A percentile compares a stretch with the other conserved stretches of the same genome.
Evolutionary conservation across 2,888 invertebrate species (phyloP).

Genomic region (Arrhopalites spinosus): DNA sequence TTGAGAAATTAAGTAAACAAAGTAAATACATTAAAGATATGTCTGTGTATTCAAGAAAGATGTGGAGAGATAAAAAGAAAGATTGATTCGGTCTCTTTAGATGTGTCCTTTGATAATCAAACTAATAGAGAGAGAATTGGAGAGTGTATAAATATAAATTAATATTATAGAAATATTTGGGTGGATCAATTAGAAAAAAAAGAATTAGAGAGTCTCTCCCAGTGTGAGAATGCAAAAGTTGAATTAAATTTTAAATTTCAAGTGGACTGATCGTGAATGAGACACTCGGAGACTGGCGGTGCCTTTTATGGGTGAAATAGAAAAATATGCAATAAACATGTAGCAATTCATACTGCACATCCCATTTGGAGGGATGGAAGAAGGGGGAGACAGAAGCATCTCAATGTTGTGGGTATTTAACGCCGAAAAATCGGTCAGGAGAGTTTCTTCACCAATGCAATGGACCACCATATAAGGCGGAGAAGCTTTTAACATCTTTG

Average conservation of each 20-base stretch:
- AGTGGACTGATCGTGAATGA: no score
- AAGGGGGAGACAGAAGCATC: background rate
- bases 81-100: constrained; percentile 4
- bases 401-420: background rate
- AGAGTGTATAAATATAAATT: no score
- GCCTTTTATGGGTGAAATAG: background rate
- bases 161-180: no score
- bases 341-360: background rate
- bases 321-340: background rate
- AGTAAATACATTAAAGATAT: constrained; percentile 3
- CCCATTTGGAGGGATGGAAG: background rate
- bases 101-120: background rate
- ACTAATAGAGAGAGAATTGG: no score
- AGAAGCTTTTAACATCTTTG: constrained; percentile 54
- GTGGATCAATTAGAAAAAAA: no score
- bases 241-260: no score
- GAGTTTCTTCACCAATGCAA: background rate
- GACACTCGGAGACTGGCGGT: background rate
- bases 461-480: constrained; percentile 36
- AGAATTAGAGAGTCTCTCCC: no score
- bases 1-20: background rate
- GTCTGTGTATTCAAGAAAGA: background rate
- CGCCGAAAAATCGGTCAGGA: constrained; percentile 21
- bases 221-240: no score
- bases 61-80: background rate